These are phyloP conservation scores for Lycia hirtaria DNA, from an alignment of 2,888 invertebrate species.

Conservation along the genomic window DNA sequence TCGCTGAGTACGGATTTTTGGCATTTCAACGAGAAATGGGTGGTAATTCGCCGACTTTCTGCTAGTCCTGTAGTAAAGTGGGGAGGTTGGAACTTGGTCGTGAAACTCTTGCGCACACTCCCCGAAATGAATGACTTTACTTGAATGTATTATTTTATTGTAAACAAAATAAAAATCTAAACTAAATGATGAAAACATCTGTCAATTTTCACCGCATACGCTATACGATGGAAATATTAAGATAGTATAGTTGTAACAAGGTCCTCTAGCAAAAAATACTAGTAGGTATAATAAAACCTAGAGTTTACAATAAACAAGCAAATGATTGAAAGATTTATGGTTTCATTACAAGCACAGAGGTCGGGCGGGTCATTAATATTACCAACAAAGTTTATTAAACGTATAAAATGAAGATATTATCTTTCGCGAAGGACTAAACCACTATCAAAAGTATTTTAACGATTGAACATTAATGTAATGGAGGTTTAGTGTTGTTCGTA, in stretches of 20 bases:
- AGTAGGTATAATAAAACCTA: slow-evolving; percentile 24
- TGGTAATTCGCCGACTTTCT: too few relatives aligned
- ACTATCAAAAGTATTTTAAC: slow-evolving; percentile 53
- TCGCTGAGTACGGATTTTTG: too few relatives aligned
- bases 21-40: too few relatives aligned
- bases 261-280: not conserved
- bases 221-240: too few relatives aligned
- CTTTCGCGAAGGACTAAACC: slow-evolving; percentile 46
- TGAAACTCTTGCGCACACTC: too few relatives aligned
- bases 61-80: too few relatives aligned
- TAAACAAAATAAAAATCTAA: too few relatives aligned
- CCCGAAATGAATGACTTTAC: too few relatives aligned
- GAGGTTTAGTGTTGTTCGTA: slow-evolving; percentile 41
- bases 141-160: too few relatives aligned
- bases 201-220: too few relatives aligned
- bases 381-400: slow-evolving; percentile 52
- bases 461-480: slow-evolving; percentile 47
- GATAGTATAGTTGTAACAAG: not conserved
- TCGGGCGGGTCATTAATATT: slow-evolving; percentile 50
- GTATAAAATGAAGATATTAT: slow-evolving; percentile 54
- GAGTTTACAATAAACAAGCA: slow-evolving; percentile 39
- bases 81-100: too few relatives aligned
- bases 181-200: too few relatives aligned
- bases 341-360: slow-evolving; percentile 48
- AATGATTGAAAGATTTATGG: slow-evolving; percentile 51